Base-by-base conservation (phyloP, 2,888 invertebrate species). In the Panorpa germanica region DNA sequence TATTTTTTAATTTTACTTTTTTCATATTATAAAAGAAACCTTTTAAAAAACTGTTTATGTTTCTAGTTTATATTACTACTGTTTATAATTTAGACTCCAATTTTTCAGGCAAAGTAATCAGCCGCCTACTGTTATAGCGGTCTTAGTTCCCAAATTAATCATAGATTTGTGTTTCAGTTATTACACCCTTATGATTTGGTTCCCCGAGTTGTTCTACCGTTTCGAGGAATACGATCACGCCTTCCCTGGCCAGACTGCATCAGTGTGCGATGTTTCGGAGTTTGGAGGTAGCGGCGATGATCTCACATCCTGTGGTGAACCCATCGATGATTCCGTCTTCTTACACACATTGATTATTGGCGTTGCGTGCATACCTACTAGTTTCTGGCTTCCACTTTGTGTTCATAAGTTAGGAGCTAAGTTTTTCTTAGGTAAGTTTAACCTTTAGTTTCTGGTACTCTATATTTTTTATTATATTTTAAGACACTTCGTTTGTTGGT, bases 151-250 rank as follows among this genome's bases (percentile, higher is more conserved):
- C 24, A 4, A 20, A 9, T 4, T 18, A 7, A 9, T 9, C 24
- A 29, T 21, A 15, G 4, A 31, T 15, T 31, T 20, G 35, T 31
- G 27, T 53, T 55, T 9, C 57, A 86, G 86, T 46, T 86, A 85
- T 55, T 86, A 86, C 51, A 86, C 86, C 5, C 56, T 86, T 24
- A 85, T 83, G 78, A 70, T 86, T 49, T 88, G 86, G 86, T 85
- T 86, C 55, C 85, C 85, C 9, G 85, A 85, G 51, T 54, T 86
- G 42, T 86, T 86, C 56, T 70, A 71, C 52, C 72, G 85, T 31
- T 80, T 80, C 51, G 77, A 80, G 44, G 71, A 72, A 42, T 80
- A 69, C 48, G 78, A 78, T 45, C 47, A 52, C 15, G 48, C 55
- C 2, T 60, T 73, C 59, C 76, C 76, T 2, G 69, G 67, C 37